Evolutionary conservation across 2,888 invertebrate species (phyloP), one percentile per base, ranked within the genome.

Genomic region (Anoplius nigerrimus): DNA sequence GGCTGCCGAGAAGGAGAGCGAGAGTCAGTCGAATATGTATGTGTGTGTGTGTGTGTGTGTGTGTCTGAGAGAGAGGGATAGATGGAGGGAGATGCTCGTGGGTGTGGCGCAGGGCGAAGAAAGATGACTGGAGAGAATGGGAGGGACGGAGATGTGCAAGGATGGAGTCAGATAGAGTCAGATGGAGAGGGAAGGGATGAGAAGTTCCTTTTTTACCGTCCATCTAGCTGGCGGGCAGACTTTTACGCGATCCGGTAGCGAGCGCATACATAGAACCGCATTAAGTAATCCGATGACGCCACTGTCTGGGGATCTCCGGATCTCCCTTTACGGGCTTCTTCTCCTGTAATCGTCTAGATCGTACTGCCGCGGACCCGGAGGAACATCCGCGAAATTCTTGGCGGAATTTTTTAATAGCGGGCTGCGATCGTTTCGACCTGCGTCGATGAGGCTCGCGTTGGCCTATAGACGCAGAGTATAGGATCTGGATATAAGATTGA

Each of bases 211-310:
- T 48, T 42, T 60, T 51, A 2, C 34, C n/a, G 1, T 69, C 21
- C n/a, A 64, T 71, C 45, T 24, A 48, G 27, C n/a, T n/a, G 34
- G 24, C 24, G 18, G 45, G 18, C 60, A 18, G 15, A 71, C 48
- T 58, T 64, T 68, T 64, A 61, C 64, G 20, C 61, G 56, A 60
- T n/a, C 22, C 59, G 20, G 45, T 27, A 56, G 43, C 51, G 20
- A 43, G 56, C 62, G 51, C 63, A 62, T 66, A 62, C 51, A 22
- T 62, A 54, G 51, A 60, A 64, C 55, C 53, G 59, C 55, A 69
- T 73, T 69, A 64, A 65, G 62, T 74, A 62, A 74, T 74, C 51
- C 62, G 60, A 74, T 70, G 70, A 72, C 56, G 61, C 54, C 62
- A 52, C 24, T 69, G 62, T 66, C 66, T 59, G 66, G 24, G 53